These are phyloP conservation scores for Macrochelys suwanniensis DNA, from an alignment of 2,797 vertebrate species.

Conservation along the genomic window DNA sequence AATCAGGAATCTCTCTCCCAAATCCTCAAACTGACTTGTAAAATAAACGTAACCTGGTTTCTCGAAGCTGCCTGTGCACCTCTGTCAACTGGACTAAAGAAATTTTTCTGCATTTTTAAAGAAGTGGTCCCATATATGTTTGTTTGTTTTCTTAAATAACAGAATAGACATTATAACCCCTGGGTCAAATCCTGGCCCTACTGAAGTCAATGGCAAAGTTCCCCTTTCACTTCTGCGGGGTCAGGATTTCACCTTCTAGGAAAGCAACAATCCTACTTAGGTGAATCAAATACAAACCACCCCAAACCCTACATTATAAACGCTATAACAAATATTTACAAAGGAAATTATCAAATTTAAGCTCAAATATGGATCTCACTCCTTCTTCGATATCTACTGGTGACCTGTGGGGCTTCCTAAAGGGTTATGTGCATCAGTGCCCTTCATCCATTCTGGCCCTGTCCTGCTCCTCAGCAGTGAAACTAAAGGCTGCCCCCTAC, in stretches of 20 bases:
- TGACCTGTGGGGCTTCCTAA: background rate
- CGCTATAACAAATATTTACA: background rate
- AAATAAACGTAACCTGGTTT: background rate
- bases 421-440: background rate
- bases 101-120: background rate
- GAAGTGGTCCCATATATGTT: background rate
- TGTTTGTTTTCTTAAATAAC: background rate
- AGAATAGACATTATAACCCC: conserved; percentile 4
- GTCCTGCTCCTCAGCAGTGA: background rate
- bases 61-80: background rate
- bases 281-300: background rate
- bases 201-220: conserved; percentile 25
- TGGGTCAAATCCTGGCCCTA: background rate
- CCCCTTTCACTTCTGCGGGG: background rate
- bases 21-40: background rate
- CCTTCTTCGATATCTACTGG: background rate
- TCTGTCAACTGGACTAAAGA: background rate
- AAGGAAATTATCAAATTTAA: background rate
- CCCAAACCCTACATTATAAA: background rate
- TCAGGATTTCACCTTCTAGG: background rate
- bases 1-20: conserved; percentile 2
- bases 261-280: background rate
- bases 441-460: background rate
- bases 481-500: background rate
- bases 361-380: background rate